Percentiles rank a stretch among this genome's conserved stretches.
Evolutionary conservation across 2,888 invertebrate species (phyloP).

Genomic region (Ochlodes sylvanus): DNA sequence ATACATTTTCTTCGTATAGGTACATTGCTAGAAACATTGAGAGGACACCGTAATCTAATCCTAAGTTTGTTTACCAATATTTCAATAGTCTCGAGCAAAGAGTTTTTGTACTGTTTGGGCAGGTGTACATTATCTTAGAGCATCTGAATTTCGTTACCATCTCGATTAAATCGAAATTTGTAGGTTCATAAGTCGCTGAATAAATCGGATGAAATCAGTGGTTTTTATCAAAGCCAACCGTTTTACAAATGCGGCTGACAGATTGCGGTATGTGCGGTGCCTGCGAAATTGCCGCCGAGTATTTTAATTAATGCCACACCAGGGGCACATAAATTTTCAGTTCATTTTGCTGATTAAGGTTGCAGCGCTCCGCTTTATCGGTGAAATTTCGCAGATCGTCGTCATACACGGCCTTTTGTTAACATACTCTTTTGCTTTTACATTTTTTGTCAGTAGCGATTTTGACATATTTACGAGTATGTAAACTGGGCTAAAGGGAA

Average conservation of each 20-base stretch:
- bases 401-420: constrained; percentile 33
- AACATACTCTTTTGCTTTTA: constrained; percentile 16
- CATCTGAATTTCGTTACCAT: constrained; percentile 11
- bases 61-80: background rate
- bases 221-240: constrained; percentile 50
- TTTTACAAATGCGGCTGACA: constrained; percentile 56
- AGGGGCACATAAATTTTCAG: constrained; percentile 65
- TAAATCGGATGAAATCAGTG: constrained; percentile 44
- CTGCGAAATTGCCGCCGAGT: constrained; percentile 57
- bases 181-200: constrained; percentile 42
- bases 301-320: constrained; percentile 77
- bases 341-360: constrained; percentile 60
- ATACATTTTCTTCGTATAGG: too few relatives aligned
- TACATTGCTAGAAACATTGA: too few relatives aligned
- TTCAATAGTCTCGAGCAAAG: constrained; percentile 1
- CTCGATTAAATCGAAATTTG: constrained; percentile 39
- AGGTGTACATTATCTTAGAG: constrained; percentile 15
- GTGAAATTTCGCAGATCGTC: constrained; percentile 38
- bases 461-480: constrained; percentile 16
- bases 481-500: constrained; percentile 3
- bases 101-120: constrained; percentile 20
- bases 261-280: constrained; percentile 60
- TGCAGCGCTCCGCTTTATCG: constrained; percentile 39
- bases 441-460: constrained; percentile 28
- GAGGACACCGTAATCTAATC: too few relatives aligned